Evolutionary conservation across 1,140 invertebrate species (phyloP), one percentile per base, ranked within the genome.

Genomic region (Drosophila ironensis): DNA sequence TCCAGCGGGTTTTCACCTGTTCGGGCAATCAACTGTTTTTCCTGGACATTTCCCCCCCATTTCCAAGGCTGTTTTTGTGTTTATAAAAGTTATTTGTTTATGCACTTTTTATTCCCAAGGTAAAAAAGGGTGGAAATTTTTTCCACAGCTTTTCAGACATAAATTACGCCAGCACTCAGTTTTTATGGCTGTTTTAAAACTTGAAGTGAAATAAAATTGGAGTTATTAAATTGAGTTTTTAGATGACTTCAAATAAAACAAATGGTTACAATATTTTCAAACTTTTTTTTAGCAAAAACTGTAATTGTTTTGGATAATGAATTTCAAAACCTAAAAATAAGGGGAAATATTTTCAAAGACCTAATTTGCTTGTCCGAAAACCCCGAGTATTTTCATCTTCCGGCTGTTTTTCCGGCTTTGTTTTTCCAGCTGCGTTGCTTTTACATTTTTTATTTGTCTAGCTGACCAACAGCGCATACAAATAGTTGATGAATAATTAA

Each of bases 401-500:
- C n/a, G n/a, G n/a, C n/a, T n/a, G n/a, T n/a, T n/a, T n/a, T n/a
- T 25, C 6, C 16, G 12, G 27, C 16, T 35, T 35, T 68, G 37
- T 45, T 22, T 17, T 12, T 38, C 1, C 57, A 11, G 27, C 28
- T 19, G 12, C n/a, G n/a, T n/a, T n/a, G 27, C 41, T 47, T 35
- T 27, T 64, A 33, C 27, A 17, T 42, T 37, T 78, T 19, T 80
- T 80, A 70, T 74, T 64, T 74, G 66, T 72, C 72, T 57, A 50
- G 64, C 51, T 75, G 72, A 57, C 44, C 42, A 48, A 45, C 57
- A 48, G 56, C 57, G 54, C 60, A 72, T 66, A 77, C 56, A 63
- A 63, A 82, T 82, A 64, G 68, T 78, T 45, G 54, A 42, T 82
- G 63, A 77, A 82, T 82, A 78, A 70, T 82, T 82, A 70, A 82